phyloP scores from a whole-genome alignment of 2,888 invertebrate species.

The Heliconius aoede region DNA sequence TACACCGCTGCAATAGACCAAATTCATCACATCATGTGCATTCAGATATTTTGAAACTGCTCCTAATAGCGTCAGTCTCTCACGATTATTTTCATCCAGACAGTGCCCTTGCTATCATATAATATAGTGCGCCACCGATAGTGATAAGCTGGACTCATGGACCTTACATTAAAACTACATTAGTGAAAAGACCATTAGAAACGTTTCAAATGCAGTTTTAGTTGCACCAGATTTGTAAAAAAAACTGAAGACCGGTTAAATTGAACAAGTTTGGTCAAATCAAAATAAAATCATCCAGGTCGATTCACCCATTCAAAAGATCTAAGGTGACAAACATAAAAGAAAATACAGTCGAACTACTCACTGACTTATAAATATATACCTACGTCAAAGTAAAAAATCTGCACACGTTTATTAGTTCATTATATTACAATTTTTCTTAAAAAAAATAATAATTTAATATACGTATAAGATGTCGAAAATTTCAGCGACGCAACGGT shows the following conservation, averaged over 20 bases:
- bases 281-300: no score
- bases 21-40: no score
- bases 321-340: no score
- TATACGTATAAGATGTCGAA: slow-evolving; percentile 17
- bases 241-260: background rate
- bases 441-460: background rate
- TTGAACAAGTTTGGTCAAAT: no score
- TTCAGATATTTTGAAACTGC: background rate
- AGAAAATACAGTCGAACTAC: no score
- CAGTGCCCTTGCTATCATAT: slow-evolving; percentile 57
- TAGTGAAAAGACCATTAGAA: slow-evolving; percentile 41
- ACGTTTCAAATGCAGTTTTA: slow-evolving; percentile 26
- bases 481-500: slow-evolving; percentile 45
- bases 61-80: background rate
- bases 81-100: slow-evolving; percentile 51
- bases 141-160: slow-evolving; percentile 38
- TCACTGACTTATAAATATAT: background rate
- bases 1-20: no score
- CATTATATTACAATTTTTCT: background rate
- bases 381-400: background rate
- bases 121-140: slow-evolving; percentile 43
- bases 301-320: no score
- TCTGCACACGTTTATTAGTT: background rate
- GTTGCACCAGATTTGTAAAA: slow-evolving; percentile 7
- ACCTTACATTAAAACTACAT: slow-evolving; percentile 44